phyloP scores from a whole-genome alignment of 2,113 vertebrate species.

The Xerus inauris region DNA sequence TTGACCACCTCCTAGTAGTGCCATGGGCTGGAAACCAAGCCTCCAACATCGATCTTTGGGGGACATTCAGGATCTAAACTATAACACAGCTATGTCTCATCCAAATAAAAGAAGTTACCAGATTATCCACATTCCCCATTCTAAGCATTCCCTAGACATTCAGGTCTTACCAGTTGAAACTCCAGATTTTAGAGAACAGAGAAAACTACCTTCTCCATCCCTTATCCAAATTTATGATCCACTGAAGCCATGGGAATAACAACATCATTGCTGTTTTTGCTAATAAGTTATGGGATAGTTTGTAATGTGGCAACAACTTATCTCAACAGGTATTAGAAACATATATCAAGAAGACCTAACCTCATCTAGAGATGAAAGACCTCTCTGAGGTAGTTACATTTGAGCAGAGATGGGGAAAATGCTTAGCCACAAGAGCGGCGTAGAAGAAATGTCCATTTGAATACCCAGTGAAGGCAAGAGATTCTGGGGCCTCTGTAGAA shows the following conservation, averaged over 20 bases:
- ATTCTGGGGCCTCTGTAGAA: neutral
- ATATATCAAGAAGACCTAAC: neutral
- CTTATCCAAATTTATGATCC: neutral
- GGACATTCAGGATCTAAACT: neutral
- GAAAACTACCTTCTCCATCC: neutral
- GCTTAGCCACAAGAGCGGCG: neutral
- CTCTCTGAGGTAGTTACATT: neutral
- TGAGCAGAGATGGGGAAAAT: neutral
- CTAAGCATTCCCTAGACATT: neutral
- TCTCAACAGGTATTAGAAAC: neutral
- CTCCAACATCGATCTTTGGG: neutral
- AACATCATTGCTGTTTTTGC: neutral
- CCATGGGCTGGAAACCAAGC: neutral
- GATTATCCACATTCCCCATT: neutral
- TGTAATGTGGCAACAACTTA: neutral
- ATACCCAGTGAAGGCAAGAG: neutral
- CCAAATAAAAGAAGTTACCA: neutral
- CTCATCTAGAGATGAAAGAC: neutral
- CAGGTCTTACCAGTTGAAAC: neutral
- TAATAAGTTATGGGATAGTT: neutral
- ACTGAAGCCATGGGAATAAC: neutral
- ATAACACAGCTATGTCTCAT: neutral
- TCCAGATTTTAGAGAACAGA: neutral
- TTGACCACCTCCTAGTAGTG: neutral
- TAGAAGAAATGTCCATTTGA: neutral